Base-by-base conservation (phyloP, 2,888 invertebrate species). In the Ophion slaviceki region DNA sequence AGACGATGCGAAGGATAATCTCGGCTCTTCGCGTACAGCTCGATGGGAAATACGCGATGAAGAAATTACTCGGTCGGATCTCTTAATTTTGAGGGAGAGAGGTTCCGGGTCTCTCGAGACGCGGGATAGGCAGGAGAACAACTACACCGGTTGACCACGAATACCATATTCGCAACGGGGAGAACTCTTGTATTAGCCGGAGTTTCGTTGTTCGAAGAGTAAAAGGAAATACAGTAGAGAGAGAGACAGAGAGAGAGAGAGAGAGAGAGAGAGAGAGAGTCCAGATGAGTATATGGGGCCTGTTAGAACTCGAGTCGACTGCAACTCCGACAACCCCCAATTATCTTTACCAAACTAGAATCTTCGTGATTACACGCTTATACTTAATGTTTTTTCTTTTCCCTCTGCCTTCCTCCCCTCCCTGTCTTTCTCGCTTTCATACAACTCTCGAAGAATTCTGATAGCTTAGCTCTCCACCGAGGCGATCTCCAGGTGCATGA, bases 291-390 rank as follows among this genome's bases (percentile, higher is more conserved):
- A 79, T 76, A 70, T 66, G 64, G 76, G 66, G 68, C 68, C 81
- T 75, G 82, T 84, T 87, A 80, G 78, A 81, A 87, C 66, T 75
- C 82, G 74, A 74, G 78, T 82, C 82, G 76, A 72, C 77, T 82
- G 77, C 81, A 74, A 83, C 62, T 84, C 87, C 88, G 91, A 92
- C 93, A 93, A 92, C 93, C 92, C 75, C 87, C 90, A 92, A 93
- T 93, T 93, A 93, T 92, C 91, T 91, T 91, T 89, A 91, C 91
- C 90, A 91, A 93, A 93, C 93, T 93, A 93, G 92, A 93, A 93
- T 92, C 91, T 89, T 88, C 91, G 86, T 92, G 92, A 93, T 93
- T 92, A 90, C 90, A 91, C 88, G 89, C 88, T 91, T 88, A 87
- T 86, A 78, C 70, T 67, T 71, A 64, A 70, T 81, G 76, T 81